A percentile compares a stretch with the other conserved stretches of the same genome.
Evolutionary conservation across 2,113 vertebrate genomes (phyloP).

Genomic region (Xyliphius kryptos): DNA sequence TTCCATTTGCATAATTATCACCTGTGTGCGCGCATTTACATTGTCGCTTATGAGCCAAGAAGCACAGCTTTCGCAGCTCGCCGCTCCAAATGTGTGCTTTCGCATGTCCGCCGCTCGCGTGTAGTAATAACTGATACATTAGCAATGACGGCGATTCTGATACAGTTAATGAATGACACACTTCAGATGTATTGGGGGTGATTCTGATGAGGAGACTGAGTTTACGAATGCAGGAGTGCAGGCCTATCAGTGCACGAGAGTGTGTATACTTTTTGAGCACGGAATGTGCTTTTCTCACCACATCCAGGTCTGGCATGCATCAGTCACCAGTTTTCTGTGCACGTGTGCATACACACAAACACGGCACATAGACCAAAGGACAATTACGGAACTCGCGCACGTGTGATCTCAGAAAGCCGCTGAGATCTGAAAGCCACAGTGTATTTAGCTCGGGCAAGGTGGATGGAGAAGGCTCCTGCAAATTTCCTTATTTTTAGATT

Average conservation of each 20-base stretch:
- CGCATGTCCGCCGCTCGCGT: not conserved
- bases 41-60: slow-evolving; percentile 25
- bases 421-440: slow-evolving; percentile 19
- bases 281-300: slow-evolving; percentile 32
- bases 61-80: slow-evolving; percentile 6
- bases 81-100: slow-evolving; percentile 1
- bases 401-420: not conserved
- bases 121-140: slow-evolving; percentile 3
- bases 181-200: slow-evolving; percentile 3
- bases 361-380: slow-evolving; percentile 17
- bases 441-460: too few species aligned
- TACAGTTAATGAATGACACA: slow-evolving; percentile 16
- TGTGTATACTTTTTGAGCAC: slow-evolving; percentile 15
- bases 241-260: not conserved
- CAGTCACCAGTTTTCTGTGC: slow-evolving; percentile 23
- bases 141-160: slow-evolving; percentile 2
- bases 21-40: slow-evolving; percentile 30
- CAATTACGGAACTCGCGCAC: slow-evolving; percentile 31
- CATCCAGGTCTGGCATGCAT: slow-evolving; percentile 28
- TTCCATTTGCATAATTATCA: slow-evolving; percentile 39
- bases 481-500: too few species aligned
- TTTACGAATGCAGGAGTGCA: slow-evolving; percentile 9
- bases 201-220: slow-evolving; percentile 12
- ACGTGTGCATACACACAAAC: slow-evolving; percentile 15
- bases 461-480: too few species aligned